Conservation (phyloP, 2,888 invertebrate genomes). For the Rhopalosiphum nymphaeae region DNA sequence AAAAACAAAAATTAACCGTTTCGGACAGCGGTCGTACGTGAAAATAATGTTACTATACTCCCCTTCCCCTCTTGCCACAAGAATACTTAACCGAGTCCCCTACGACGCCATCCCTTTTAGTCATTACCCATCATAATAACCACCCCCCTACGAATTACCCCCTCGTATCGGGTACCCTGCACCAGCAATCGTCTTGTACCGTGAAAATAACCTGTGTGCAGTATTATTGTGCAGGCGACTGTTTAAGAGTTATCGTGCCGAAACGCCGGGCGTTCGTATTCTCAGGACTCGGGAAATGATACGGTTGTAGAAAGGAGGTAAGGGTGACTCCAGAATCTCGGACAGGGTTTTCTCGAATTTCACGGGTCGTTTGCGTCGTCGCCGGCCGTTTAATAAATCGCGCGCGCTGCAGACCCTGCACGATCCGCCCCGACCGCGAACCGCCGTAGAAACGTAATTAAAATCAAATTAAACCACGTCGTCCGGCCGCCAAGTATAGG, state of each 20-base stretch:
- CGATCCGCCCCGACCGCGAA: neutral
- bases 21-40: neutral
- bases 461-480: constrained; percentile 54
- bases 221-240: constrained; percentile 40
- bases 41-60: neutral
- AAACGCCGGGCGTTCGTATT: neutral
- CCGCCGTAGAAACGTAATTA: constrained; percentile 50
- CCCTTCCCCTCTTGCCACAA: neutral
- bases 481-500: neutral
- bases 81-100: neutral
- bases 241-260: constrained; percentile 26
- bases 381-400: constrained; percentile 60
- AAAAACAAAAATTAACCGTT: neutral
- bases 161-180: neutral
- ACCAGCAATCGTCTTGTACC: neutral
- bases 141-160: neutral
- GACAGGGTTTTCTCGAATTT: constrained; percentile 54
- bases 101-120: neutral
- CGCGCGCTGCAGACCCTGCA: neutral
- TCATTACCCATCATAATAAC: neutral
- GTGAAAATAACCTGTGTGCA: constrained; percentile 27
- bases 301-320: neutral
- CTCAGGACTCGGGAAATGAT: neutral
- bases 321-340: constrained; percentile 25
- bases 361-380: constrained; percentile 62